Base-by-base conservation (phyloP, 2,797 vertebrate species). In the Emydoidea blandingii region DNA sequence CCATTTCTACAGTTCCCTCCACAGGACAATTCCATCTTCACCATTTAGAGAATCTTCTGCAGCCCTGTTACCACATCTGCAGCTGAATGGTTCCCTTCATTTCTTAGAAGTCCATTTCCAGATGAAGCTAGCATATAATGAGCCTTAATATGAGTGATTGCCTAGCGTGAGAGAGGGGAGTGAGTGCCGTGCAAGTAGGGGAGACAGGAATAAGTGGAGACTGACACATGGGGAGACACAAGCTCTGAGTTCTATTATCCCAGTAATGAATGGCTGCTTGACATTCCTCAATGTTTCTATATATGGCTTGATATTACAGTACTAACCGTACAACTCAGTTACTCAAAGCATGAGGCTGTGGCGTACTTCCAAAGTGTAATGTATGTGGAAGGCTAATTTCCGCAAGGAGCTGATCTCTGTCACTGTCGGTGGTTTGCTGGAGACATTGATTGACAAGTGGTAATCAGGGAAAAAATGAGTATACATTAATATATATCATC, bases 231-330 rank as follows among this genome's bases (percentile, higher is more conserved):
- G 86, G 86, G 52, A 94, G 80, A 94, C 8, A 37, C 59, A 50
- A 62, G n/a, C 79, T 89, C 93, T 86, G 92, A 94, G 85, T 94
- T 90, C 90, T 89, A 34, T 93, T 91, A 85, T 91, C 83, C 83
- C 62, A n/a, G 74, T 95, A 86, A 87, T 79, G 91, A 95, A 91
- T 74, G 83, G 54, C 29, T 93, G 18, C 81, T 83, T 84, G 89
- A 87, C 50, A 41, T 81, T 86, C 44, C 83, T 93, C 83, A 76
- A 31, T 41, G 41, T 89, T 19, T 4, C 91, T 94, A 56, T 88
- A 65, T 80, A 27, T 49, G 47, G 79, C 94, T 95, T 93, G 84
- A 84, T 81, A 76, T 89, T 80, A 92, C 90, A 95, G 9, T 88
- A 83, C 82, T 82, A 89, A 47, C 72, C 47, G 62, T 86, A 41